phyloP scores from a whole-genome alignment of 2,888 invertebrate species.

The Lasioglossum zephyrum region DNA sequence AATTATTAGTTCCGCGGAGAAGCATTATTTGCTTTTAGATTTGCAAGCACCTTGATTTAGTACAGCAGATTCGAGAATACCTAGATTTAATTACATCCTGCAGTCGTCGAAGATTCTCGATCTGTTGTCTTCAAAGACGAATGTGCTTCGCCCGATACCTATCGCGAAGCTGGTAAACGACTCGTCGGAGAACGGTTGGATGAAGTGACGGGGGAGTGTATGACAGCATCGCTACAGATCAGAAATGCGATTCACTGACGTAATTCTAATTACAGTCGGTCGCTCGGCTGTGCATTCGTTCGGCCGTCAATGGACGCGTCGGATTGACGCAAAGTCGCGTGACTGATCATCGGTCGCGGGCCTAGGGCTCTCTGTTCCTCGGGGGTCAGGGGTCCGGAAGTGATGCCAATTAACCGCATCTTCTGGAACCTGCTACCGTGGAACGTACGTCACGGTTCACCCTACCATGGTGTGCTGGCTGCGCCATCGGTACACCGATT shows the following conservation, averaged over 20 bases:
- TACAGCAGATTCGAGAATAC: background rate
- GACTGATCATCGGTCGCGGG: conserved; percentile 25
- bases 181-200: background rate
- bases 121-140: background rate
- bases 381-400: conserved; percentile 36
- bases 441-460: conserved; percentile 55
- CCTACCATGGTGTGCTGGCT: conserved; percentile 16
- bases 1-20: background rate
- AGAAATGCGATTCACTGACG: background rate
- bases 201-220: background rate
- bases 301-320: conserved; percentile 15
- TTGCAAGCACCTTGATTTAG: background rate
- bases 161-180: background rate
- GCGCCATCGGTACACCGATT: conserved; percentile 33
- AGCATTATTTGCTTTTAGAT: background rate
- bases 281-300: background rate
- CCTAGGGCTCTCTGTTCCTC: conserved; percentile 19
- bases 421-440: conserved; percentile 19
- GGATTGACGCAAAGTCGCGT: conserved; percentile 39
- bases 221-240: background rate
- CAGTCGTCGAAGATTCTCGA: background rate
- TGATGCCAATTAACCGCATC: conserved; percentile 44
- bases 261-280: conserved; percentile 7
- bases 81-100: background rate
- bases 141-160: background rate